Evolutionary conservation across 2,797 vertebrate species (phyloP), one percentile per base, ranked within the genome.

Genomic region (Lutra lutra): DNA sequence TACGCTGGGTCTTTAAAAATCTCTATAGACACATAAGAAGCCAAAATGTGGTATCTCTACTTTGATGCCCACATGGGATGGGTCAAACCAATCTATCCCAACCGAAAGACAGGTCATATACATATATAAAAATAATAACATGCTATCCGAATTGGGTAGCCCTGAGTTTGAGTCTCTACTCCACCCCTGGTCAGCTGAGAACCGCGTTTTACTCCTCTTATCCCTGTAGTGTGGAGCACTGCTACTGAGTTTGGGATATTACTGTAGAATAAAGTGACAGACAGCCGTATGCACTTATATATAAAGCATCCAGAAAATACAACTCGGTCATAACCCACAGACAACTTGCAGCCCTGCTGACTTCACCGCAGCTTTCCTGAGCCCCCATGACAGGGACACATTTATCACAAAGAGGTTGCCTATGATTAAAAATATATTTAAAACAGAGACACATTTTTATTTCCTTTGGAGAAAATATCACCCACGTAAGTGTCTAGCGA

Each of bases 1-100:
- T 38, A 6, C 25, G 60, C 1, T 32, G 18, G 17, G 27, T 82
- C 29, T 60, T 84, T 51, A 13, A 54, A 54, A 68, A 13, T 43
- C 56, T n/a, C 5, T 5, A 6, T 9, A 7, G 35, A 38, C 17
- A 14, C 2, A 0, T 1, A 32, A 62, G 18, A 38, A 89, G 9
- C 10, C n/a, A 18, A 1, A 7, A 1, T 0, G 11, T 0, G 9
- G 27, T 9, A 1, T n/a, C 29, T 25, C 2, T 1, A 4, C 6
- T 27, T 46, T 1, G 27, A 18, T 4, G 2, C 13, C 60, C 25
- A 2, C 0, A 14, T 6, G 35, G 51, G 23, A 29, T 5, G 29
- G 8, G 2, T 18, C 15, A 62, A 48, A 46, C 14, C n/a, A 5
- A 21, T 4, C 0, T 1, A 11, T 20, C 46, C 38, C 58, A 21